Base-by-base conservation (phyloP, 1,140 invertebrate genomes). In the Apis cerana region DNA sequence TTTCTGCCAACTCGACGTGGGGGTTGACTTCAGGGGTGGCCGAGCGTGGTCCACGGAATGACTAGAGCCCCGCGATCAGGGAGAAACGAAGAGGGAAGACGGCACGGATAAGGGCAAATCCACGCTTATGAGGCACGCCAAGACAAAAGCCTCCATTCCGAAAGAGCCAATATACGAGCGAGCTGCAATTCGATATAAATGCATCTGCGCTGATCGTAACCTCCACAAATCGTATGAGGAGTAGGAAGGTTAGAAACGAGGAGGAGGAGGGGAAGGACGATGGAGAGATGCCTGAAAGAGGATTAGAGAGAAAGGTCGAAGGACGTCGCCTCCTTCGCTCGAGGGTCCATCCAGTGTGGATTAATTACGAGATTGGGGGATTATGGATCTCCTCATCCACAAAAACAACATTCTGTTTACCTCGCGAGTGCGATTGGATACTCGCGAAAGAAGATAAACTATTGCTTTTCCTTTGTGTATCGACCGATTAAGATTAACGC, bases 181-280 rank as follows among this genome's bases (percentile, higher is more conserved):
- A 85, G 85, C 89, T 92, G 92, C 92, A 93, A 93, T 92, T 92
- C 92, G 91, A 93, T 92, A 92, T 92, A 93, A 92, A 93, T 93
- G 91, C 92, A 93, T 93, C 91, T 90, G 89, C 88, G 89, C 88
- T 90, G 87, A 88, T 91, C 88, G 89, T 91, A 92, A 91, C 89
- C 89, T 88, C 80, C 70, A 77, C 85, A 87, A 90, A 86, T 67
- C 82, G 76, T 76, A 59, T 70, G 80, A 65, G 64, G 27, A 27
- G 27, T 58, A 79, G 19, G 58, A 54, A n/a, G 68, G 79, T 43
- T 62, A 58, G 27, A 64, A 17, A 15, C 54, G 58, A 21, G 15
- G n/a, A 23, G 23, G 54, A n/a, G 56, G 23, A 21, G 48, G 33
- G 43, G n/a, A 15, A 43, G 23, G 33, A 62, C 50, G 27, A 58